Evolutionary conservation across 2,113 vertebrate species (phyloP), one percentile per base, ranked within the genome.

Genomic region (Callipepla californica): DNA sequence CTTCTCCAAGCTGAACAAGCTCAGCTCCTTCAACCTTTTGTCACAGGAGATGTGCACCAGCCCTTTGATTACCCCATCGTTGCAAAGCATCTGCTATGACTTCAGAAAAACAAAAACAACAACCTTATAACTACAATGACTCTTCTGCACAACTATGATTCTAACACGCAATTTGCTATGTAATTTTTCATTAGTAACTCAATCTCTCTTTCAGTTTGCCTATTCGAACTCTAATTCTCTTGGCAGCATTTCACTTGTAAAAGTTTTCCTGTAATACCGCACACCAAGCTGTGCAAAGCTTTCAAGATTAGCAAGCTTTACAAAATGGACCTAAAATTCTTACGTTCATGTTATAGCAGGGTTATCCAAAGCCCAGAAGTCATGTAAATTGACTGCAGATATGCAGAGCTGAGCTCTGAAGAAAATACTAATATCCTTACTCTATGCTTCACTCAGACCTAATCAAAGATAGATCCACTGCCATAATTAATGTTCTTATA

Each of bases 161-260:
- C 15, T 47, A 63, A 62, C 44, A 57, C 0, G 0, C 28, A 11
- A 25, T 89, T 81, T 2, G 61, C 68, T 59, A 7, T 2, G 9
- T 8, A 63, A 21, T 47, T 82, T 89, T 50, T 76, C 63, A 55
- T 77, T 76, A 47, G n/a, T 80, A 62, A 45, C 7, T 12, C 70
- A 65, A 58, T 51, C 4, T 8, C 15, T 57, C 59, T 75, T 26
- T 9, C 38, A 48, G 42, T 69, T 93, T 57, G 40, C 13, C 61
- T 65, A 25, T 74, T 80, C 73, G 40, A 58, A 13, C 51, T 45
- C 4, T 17, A 81, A 72, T 36, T 87, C 48, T 53, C 20, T n/a
- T 73, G 44, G 73, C 86, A 81, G n/a, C 48, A 34, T 79, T 89
- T 89, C 69, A 72, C 3, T 11, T n/a, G 53, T 20, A 23, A 21